phyloP scores from a whole-genome alignment of 2,797 vertebrate genomes.

The Gymnoscopelus braueri region DNA sequence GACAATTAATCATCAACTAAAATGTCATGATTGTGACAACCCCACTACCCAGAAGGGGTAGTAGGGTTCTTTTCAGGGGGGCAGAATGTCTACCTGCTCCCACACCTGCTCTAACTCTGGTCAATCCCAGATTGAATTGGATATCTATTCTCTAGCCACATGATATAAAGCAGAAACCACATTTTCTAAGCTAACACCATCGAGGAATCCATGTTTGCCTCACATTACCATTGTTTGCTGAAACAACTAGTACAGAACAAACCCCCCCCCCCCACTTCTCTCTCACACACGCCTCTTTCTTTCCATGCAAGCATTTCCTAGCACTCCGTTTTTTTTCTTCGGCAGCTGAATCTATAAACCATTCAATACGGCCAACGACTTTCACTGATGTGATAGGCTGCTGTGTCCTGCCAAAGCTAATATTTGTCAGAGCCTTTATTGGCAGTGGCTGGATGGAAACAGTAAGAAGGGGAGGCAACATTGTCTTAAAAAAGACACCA shows the following conservation, averaged over 20 bases:
- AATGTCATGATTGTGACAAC: too few relatives aligned
- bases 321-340: slow-evolving; percentile 60
- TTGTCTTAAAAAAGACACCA: slow-evolving; percentile 35
- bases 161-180: slow-evolving; percentile 78
- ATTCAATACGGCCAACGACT: slow-evolving; percentile 80
- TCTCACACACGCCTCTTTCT: slow-evolving; percentile 4
- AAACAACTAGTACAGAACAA: slow-evolving; percentile 84
- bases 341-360: slow-evolving; percentile 84
- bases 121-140: too few relatives aligned
- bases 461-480: slow-evolving; percentile 53
- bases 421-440: slow-evolving; percentile 85
- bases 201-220: slow-evolving; percentile 82
- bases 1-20: too few relatives aligned
- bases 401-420: slow-evolving; percentile 85
- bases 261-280: slow-evolving; percentile 20
- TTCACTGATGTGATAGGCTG: slow-evolving; percentile 79
- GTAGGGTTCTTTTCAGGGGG: too few relatives aligned
- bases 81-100: too few relatives aligned
- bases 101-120: too few relatives aligned
- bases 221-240: slow-evolving; percentile 85
- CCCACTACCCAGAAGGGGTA: too few relatives aligned
- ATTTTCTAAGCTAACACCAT: slow-evolving; percentile 85
- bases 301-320: slow-evolving; percentile 32
- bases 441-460: slow-evolving; percentile 73
- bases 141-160: slow-evolving; percentile 82